phyloP scores from a whole-genome alignment of 2,113 vertebrate species.

The Atractosteus spatula region DNA sequence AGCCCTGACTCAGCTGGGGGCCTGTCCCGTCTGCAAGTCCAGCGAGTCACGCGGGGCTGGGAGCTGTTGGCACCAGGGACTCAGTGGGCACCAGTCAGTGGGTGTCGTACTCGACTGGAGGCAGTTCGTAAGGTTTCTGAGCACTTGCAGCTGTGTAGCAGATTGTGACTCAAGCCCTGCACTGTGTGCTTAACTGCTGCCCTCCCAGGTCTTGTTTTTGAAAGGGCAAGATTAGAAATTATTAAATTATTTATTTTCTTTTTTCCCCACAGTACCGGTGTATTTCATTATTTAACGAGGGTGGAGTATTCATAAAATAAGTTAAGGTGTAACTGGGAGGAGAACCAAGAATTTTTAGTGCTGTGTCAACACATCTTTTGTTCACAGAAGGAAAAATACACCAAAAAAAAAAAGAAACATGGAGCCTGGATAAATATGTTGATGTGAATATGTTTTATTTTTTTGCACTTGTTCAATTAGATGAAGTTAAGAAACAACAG shows the following conservation, averaged over 20 bases:
- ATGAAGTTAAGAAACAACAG: too few relatives aligned
- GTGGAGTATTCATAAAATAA: constrained; percentile 26
- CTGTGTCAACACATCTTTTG: constrained; percentile 38
- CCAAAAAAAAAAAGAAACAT: constrained; percentile 9
- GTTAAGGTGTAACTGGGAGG: constrained; percentile 37
- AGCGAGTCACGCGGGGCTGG: background rate
- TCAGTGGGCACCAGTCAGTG: background rate
- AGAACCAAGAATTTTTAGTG: constrained; percentile 25
- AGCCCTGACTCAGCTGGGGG: background rate
- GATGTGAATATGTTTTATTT: too few relatives aligned
- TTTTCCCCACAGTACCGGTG: constrained; percentile 33
- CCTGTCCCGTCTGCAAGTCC: background rate
- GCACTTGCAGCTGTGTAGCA: background rate
- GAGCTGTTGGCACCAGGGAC: background rate
- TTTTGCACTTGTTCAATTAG: too few relatives aligned
- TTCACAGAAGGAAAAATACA: constrained; percentile 24
- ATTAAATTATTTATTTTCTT: constrained; percentile 31
- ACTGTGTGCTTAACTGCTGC: background rate
- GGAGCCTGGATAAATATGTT: background rate
- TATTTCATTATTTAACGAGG: constrained; percentile 38
- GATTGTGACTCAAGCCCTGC: background rate
- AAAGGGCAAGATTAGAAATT: constrained; percentile 26
- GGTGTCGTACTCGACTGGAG: background rate
- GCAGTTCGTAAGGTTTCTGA: background rate
- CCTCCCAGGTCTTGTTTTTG: background rate